Percentiles rank a stretch among this genome's conserved stretches.
Evolutionary conservation across 1,140 invertebrate genomes (phyloP).

Genomic region (Heterodera carotae): DNA sequence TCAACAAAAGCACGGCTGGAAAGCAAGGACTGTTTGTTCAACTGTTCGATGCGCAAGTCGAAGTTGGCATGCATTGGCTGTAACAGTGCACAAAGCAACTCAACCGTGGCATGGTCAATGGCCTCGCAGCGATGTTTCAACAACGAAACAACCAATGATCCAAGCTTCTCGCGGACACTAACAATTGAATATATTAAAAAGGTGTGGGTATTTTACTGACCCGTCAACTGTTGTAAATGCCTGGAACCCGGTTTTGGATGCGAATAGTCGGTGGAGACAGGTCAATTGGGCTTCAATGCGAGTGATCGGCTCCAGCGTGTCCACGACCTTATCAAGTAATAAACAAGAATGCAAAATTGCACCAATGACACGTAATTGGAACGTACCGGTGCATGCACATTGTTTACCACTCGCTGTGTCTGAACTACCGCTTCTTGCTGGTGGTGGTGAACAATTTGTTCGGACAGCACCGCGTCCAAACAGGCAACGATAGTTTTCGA

Average conservation of each 20-base stretch:
- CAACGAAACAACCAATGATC: conserved; percentile 85
- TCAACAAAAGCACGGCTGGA: conserved; percentile 89
- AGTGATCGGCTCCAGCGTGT: conserved; percentile 70
- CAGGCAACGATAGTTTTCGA: conserved; percentile 88
- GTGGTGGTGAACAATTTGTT: conserved; percentile 47
- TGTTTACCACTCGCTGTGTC: conserved; percentile 15
- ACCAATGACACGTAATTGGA: too few species aligned
- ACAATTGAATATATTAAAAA: conserved; percentile 29
- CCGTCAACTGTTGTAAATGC: conserved; percentile 86
- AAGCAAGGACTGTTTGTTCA: conserved; percentile 93
- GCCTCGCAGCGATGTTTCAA: conserved; percentile 83
- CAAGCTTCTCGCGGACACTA: conserved; percentile 88
- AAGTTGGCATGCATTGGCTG: conserved; percentile 98
- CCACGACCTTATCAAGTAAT: conserved; percentile 11
- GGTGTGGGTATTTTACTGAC: conserved; percentile 67
- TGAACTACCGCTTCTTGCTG: not conserved
- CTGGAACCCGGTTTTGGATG: conserved; percentile 94
- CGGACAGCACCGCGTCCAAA: conserved; percentile 76
- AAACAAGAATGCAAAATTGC: too few species aligned
- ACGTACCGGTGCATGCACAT: not conserved
- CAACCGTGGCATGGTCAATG: conserved; percentile 90
- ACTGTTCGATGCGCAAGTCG: conserved; percentile 87
- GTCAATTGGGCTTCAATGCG: conserved; percentile 86
- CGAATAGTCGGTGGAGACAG: conserved; percentile 84
- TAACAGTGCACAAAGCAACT: conserved; percentile 95